Conservation (phyloP, 2,113 vertebrate genomes). For the Rhombomys opimus region DNA sequence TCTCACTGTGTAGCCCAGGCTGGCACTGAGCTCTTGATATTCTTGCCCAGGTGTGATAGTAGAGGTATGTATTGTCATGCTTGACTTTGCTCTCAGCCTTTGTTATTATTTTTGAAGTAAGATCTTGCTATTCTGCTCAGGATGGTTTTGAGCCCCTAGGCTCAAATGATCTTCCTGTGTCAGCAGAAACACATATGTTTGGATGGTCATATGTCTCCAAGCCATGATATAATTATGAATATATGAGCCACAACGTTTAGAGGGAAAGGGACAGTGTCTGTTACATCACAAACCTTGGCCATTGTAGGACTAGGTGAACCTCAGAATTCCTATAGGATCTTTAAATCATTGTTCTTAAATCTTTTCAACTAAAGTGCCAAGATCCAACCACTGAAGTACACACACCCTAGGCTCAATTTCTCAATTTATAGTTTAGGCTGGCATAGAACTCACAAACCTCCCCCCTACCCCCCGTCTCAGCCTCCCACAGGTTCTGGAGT, state of each 20-base stretch:
- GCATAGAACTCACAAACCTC: not conserved
- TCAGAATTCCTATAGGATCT: not conserved
- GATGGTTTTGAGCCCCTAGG: not conserved
- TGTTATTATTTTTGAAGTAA: not conserved
- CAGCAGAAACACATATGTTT: not conserved
- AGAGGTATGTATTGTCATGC: not conserved
- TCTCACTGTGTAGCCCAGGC: not conserved
- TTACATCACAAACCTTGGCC: not conserved
- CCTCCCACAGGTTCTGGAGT: not conserved
- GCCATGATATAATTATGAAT: not conserved
- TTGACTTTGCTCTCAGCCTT: not conserved
- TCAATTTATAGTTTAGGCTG: not conserved
- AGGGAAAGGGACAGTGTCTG: not conserved
- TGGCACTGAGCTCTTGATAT: not conserved
- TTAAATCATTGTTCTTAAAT: not conserved
- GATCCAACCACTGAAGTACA: not conserved
- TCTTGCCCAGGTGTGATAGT: not conserved
- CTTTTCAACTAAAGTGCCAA: not conserved
- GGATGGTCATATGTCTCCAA: not conserved
- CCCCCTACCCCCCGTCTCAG: not conserved
- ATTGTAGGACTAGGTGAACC: not conserved
- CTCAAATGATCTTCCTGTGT: not conserved
- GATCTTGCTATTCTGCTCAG: not conserved
- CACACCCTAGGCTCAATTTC: not conserved
- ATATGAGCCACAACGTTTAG: not conserved